Evolutionary conservation across 1,140 invertebrate species (phyloP).

Genomic region (Phymastichus coffea): DNA sequence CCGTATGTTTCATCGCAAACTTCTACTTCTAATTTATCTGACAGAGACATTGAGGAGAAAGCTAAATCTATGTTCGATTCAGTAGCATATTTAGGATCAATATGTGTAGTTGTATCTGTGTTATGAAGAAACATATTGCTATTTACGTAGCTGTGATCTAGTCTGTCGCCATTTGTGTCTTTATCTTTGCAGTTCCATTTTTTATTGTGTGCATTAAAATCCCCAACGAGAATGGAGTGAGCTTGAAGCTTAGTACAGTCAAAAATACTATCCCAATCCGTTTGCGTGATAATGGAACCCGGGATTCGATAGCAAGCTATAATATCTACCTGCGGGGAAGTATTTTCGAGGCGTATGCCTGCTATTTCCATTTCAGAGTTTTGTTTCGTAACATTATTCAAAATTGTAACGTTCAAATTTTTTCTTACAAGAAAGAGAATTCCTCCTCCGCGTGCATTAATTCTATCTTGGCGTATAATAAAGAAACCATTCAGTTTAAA

Average conservation of each 20-base stretch:
- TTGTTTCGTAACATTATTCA: too few species aligned
- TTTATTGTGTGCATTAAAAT: slow-evolving; percentile 4
- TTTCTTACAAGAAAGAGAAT: background rate
- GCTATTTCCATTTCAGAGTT: slow-evolving; percentile 6
- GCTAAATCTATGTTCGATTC: slow-evolving; percentile 20
- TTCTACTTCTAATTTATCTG: slow-evolving; percentile 33
- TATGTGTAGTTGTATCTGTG: background rate
- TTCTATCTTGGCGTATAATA: background rate
- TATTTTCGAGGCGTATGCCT: slow-evolving; percentile 9
- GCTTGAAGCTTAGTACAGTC: background rate
- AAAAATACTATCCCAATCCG: slow-evolving; percentile 1
- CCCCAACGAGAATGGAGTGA: background rate
- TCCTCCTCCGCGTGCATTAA: background rate
- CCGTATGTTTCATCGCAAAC: slow-evolving; percentile 34
- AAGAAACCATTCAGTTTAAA: background rate
- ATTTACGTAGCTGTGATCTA: background rate
- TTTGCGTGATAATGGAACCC: background rate
- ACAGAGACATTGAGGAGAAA: slow-evolving; percentile 27
- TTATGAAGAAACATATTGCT: background rate
- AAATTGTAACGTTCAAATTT: too few species aligned
- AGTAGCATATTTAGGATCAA: background rate
- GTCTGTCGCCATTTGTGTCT: background rate
- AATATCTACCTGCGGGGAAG: background rate
- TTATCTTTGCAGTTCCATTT: background rate
- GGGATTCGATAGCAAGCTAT: background rate